Percentiles rank a stretch among this genome's conserved stretches.
Conservation (phyloP, 2,888 invertebrate genomes). For the Chironomus tentans region DNA sequence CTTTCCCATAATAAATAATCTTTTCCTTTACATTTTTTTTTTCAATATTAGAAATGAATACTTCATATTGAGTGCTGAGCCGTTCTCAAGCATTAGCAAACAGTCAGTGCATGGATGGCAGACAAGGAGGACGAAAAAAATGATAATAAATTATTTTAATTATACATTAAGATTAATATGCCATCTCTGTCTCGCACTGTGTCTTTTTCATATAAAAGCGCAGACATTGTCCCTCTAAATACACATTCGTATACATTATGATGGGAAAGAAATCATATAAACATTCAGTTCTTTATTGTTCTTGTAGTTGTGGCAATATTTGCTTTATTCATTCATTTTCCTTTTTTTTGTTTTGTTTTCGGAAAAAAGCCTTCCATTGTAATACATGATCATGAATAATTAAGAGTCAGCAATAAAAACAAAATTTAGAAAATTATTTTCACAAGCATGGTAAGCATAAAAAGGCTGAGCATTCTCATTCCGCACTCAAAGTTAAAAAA, state of each 20-base stretch:
- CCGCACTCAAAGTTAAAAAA: not conserved
- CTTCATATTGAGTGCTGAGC: too few relatives aligned
- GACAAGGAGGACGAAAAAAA: not conserved
- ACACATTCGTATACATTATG: too few relatives aligned
- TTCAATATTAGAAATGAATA: not conserved
- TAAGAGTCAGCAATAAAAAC: constrained; percentile 7
- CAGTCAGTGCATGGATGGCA: too few relatives aligned
- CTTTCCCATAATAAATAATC: too few relatives aligned
- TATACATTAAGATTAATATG: not conserved
- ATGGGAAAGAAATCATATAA: too few relatives aligned
- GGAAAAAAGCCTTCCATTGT: not conserved
- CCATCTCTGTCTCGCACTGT: not conserved
- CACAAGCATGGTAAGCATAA: not conserved
- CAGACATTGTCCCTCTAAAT: too few relatives aligned
- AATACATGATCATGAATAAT: constrained; percentile 21
- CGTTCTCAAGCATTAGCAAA: too few relatives aligned
- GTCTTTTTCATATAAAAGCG: too few relatives aligned
- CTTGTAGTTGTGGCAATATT: not conserved
- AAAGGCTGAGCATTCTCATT: not conserved
- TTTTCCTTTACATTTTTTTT: not conserved
- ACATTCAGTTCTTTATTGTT: too few relatives aligned
- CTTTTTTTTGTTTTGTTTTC: not conserved
- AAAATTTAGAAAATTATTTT: constrained; percentile 9
- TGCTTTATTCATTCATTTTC: not conserved
- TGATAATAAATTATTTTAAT: not conserved